Conservation (phyloP, 2,113 vertebrate species). For the Ciconia boyciana region DNA sequence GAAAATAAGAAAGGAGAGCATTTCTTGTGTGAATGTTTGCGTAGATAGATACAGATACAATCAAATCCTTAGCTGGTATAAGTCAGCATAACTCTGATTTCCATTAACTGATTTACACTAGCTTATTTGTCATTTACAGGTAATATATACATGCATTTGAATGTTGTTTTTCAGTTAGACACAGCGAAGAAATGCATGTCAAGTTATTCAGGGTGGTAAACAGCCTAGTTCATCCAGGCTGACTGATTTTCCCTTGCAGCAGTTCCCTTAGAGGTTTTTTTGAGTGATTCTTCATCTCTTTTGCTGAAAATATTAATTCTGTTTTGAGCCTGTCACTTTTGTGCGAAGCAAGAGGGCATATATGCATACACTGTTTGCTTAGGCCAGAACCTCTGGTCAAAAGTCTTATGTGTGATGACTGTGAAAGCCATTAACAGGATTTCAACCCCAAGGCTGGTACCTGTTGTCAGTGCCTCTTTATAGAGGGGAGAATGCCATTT, state of each 20-base stretch:
- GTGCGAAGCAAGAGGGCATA: conserved; percentile 26
- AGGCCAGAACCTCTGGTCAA: conserved; percentile 7
- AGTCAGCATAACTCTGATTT: neutral
- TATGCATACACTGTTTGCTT: conserved; percentile 12
- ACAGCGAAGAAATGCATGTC: conserved; percentile 38
- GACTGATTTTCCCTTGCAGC: conserved; percentile 51
- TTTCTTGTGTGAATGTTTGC: neutral
- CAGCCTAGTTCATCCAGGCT: conserved; percentile 44
- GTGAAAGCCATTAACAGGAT: conserved; percentile 18
- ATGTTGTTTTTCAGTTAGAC: conserved; percentile 50
- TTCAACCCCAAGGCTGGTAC: neutral
- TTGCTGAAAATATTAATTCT: conserved; percentile 52
- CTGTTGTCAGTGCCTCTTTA: neutral
- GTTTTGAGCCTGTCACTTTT: conserved; percentile 35
- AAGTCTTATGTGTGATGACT: conserved; percentile 13
- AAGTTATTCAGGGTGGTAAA: conserved; percentile 18
- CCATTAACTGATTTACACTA: neutral
- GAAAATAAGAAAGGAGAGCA: neutral
- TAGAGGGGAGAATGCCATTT: neutral
- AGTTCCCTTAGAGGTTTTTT: conserved; percentile 32
- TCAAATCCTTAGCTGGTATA: neutral
- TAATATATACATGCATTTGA: neutral
- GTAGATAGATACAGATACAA: neutral
- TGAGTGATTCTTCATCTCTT: conserved; percentile 61
- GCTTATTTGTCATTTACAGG: conserved; percentile 41